Evolutionary conservation across 2,888 invertebrate species (phyloP).

Genomic region (Cantharis rustica): DNA sequence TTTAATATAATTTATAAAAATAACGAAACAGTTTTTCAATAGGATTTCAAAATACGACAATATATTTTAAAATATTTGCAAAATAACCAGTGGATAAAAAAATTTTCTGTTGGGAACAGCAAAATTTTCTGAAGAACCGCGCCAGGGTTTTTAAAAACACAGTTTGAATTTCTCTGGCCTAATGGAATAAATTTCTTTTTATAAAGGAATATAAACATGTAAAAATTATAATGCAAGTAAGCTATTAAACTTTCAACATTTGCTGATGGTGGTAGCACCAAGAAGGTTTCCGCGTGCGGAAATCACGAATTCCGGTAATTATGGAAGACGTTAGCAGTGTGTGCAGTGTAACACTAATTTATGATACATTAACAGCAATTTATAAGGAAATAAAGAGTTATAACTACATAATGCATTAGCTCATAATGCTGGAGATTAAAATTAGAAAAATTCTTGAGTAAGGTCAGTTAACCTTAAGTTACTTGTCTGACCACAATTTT

Average conservation of each 20-base stretch:
- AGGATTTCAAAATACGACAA: too few species aligned
- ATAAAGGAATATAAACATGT: not conserved
- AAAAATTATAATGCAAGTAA: not conserved
- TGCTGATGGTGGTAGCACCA: slow-evolving; percentile 5
- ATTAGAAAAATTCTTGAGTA: not conserved
- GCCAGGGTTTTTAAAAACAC: too few species aligned
- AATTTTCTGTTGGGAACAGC: too few species aligned
- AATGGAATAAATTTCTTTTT: not conserved
- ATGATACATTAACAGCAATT: slow-evolving; percentile 3
- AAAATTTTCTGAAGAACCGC: too few species aligned
- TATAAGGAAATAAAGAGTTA: not conserved
- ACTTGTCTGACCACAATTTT: not conserved
- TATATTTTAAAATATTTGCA: too few species aligned
- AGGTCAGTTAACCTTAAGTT: not conserved
- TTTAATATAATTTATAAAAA: too few species aligned
- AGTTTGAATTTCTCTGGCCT: too few species aligned
- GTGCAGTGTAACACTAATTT: slow-evolving; percentile 6
- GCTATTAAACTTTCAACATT: not conserved
- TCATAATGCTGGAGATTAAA: not conserved
- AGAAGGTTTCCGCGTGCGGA: slow-evolving; percentile 35
- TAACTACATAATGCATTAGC: not conserved
- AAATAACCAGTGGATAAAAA: too few species aligned
- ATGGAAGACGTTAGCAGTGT: slow-evolving; percentile 29
- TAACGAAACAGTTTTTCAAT: too few species aligned
- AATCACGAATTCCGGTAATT: slow-evolving; percentile 39